Conservation (phyloP, 2,113 vertebrate genomes). For the Brachypteracias leptosomus region DNA sequence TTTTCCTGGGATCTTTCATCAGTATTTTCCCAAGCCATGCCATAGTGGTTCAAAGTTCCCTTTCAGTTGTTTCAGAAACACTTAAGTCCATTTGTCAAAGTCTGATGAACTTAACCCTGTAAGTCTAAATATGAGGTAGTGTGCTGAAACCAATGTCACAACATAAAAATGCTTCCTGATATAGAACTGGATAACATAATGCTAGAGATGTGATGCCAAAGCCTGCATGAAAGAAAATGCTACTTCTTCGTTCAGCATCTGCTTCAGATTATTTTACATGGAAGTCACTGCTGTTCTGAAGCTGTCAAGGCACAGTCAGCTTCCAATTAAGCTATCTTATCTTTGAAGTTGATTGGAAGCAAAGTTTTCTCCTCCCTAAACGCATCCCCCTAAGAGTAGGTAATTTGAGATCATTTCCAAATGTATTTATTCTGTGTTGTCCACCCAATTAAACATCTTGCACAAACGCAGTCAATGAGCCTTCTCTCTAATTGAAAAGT, state of each 20-base stretch:
- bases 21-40: neutral
- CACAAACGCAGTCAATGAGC: neutral
- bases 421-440: neutral
- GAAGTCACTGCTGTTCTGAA: conserved; percentile 43
- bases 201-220: conserved; percentile 2
- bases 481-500: conserved; percentile 12
- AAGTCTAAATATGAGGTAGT: neutral
- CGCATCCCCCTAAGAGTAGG: neutral
- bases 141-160: neutral
- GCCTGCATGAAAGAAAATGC: neutral
- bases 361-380: conserved; percentile 14
- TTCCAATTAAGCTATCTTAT: conserved; percentile 48
- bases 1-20: neutral
- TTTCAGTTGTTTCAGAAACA: neutral
- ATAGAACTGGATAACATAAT: conserved; percentile 20
- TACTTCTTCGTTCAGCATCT: conserved; percentile 36
- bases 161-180: neutral
- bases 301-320: conserved; percentile 40
- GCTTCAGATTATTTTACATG: conserved; percentile 46
- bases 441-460: conserved; percentile 14
- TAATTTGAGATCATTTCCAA: conserved; percentile 28
- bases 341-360: conserved; percentile 21
- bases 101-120: neutral
- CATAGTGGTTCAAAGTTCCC: neutral
- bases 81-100: neutral